Percentiles rank a stretch among this genome's conserved stretches.
phyloP scores from a whole-genome alignment of 2,797 vertebrate species.

The Psittacula echo region DNA sequence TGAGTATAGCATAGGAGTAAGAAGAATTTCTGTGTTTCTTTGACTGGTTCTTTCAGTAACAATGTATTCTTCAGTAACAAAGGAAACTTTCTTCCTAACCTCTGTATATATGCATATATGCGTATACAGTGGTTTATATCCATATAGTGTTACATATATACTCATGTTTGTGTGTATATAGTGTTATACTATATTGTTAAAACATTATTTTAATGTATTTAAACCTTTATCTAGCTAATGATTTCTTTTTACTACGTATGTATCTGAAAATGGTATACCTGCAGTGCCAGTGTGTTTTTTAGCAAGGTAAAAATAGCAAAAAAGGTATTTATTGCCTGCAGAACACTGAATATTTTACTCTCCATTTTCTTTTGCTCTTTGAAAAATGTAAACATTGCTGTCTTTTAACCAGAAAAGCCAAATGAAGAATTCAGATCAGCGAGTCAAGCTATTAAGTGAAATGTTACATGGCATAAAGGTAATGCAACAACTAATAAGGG shows the following conservation, averaged over 20 bases:
- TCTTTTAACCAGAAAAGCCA: constrained; percentile 66
- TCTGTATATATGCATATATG: neutral
- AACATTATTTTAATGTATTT: neutral
- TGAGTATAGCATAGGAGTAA: neutral
- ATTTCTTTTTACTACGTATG: neutral
- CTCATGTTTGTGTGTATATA: neutral
- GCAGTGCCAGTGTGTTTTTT: neutral
- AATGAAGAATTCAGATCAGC: constrained; percentile 65
- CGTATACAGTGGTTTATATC: neutral
- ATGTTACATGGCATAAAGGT: constrained; percentile 78
- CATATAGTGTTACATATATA: neutral
- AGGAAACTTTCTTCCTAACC: neutral
- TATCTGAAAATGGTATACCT: neutral
- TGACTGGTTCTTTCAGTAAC: neutral
- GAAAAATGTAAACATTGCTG: neutral
- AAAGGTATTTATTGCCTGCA: neutral
- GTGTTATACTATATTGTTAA: neutral
- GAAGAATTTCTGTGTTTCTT: neutral
- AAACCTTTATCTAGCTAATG: neutral
- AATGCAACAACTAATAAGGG: neutral
- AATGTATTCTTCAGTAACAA: neutral
- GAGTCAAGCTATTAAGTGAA: constrained; percentile 74
- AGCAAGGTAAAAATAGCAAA: neutral
- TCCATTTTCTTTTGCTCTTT: neutral
- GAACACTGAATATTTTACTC: neutral